These are phyloP conservation scores for Aspidapion aeneum DNA, from an alignment of 2,888 invertebrate genomes.

Conservation along the genomic window DNA sequence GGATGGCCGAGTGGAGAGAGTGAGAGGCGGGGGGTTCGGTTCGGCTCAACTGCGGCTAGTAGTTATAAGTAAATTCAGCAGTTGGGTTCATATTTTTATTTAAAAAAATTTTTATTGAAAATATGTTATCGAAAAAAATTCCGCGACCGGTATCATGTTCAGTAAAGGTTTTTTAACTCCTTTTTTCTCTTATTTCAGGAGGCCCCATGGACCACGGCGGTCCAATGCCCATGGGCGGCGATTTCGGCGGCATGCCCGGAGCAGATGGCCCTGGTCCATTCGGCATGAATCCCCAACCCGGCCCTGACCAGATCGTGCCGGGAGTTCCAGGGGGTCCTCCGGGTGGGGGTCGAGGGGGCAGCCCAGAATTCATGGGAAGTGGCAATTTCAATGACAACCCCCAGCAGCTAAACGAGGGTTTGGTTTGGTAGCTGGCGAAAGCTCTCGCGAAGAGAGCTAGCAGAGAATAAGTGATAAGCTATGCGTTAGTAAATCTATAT, in stretches of 20 bases:
- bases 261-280: conserved; percentile 57
- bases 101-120: no score
- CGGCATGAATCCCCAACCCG: conserved; percentile 53
- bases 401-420: conserved; percentile 69
- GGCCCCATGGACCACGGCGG: conserved; percentile 69
- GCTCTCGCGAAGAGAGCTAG: conserved; percentile 49
- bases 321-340: conserved; percentile 53
- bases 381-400: conserved; percentile 66
- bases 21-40: no score
- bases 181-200: conserved; percentile 48
- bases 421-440: conserved; percentile 66
- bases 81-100: no score
- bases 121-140: no score
- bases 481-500: no score
- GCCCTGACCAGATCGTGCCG: conserved; percentile 59
- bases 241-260: conserved; percentile 68
- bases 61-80: no score
- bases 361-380: conserved; percentile 45
- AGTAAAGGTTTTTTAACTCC: no score
- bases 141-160: no score
- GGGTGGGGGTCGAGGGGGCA: conserved; percentile 52
- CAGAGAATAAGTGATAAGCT: no score
- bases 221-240: conserved; percentile 69
- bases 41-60: no score
- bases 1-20: no score